A percentile compares a stretch with the other conserved stretches of the same genome.
Evolutionary conservation across 2,113 vertebrate genomes (phyloP).

Genomic region (Indicator maculatus): DNA sequence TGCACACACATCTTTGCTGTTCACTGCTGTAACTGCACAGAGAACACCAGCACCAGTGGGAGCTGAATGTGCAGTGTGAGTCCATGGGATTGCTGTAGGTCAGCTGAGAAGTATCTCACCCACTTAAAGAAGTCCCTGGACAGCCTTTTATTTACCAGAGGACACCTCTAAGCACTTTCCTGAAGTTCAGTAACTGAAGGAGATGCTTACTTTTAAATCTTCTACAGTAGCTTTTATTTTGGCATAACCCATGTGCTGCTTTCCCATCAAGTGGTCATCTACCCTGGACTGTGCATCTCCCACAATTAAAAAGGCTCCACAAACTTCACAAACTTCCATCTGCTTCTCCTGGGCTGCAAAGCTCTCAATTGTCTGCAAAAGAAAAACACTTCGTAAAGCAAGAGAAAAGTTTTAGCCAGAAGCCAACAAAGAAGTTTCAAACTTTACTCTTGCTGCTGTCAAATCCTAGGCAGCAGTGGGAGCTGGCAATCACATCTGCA

Average conservation of each 20-base stretch:
- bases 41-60: not conserved
- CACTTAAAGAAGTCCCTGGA: not conserved
- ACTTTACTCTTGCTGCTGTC: not conserved
- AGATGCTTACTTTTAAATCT: conserved; percentile 90
- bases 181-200: not conserved
- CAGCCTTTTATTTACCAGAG: not conserved
- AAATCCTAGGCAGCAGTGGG: not conserved
- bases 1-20: not conserved
- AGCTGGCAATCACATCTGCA: not conserved
- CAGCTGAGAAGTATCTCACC: not conserved
- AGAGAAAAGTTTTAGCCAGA: not conserved
- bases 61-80: not conserved
- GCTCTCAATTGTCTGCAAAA: conserved; percentile 92
- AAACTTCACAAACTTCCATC: conserved; percentile 99
- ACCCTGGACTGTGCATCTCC: conserved; percentile 97
- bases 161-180: not conserved
- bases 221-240: conserved; percentile 99
- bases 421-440: not conserved
- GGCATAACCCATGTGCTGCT: conserved; percentile 99
- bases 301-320: conserved; percentile 97
- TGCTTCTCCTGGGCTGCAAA: conserved; percentile 99
- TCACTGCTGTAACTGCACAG: not conserved
- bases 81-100: not conserved
- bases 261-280: conserved; percentile 99
- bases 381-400: not conserved